phyloP scores from a whole-genome alignment of 2,113 vertebrate species.

The Haemorhous mexicanus region DNA sequence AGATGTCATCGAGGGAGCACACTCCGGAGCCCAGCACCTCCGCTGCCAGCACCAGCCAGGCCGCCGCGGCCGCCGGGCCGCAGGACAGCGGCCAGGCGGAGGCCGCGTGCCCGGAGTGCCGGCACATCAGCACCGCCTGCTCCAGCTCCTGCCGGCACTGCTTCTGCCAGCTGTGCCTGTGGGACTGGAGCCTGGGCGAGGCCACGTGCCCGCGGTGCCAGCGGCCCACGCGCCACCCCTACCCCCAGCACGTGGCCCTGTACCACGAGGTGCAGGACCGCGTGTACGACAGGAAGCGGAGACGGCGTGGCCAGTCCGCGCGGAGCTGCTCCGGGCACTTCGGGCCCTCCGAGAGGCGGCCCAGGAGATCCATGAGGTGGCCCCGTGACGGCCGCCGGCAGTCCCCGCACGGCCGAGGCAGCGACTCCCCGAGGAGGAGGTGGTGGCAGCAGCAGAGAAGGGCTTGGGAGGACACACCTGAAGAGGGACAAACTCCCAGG shows the following conservation, averaged over 20 bases:
- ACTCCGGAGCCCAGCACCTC: not conserved
- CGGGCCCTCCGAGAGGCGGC: not conserved
- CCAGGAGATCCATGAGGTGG: not conserved
- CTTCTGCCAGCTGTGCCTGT: not conserved
- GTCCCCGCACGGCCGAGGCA: accelerated
- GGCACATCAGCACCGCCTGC: accelerated
- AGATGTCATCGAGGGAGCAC: not conserved
- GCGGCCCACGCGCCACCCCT: not conserved
- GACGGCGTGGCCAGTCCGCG: accelerated
- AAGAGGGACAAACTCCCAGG: accelerated
- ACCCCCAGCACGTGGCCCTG: not conserved
- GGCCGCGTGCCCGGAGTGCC: accelerated
- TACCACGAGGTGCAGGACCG: not conserved
- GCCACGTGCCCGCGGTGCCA: accelerated
- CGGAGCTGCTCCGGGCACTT: not conserved
- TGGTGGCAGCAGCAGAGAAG: not conserved
- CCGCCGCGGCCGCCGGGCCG: accelerated
- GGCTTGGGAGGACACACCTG: not conserved
- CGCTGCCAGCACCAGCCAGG: not conserved
- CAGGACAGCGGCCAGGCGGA: accelerated
- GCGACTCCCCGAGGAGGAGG: not conserved
- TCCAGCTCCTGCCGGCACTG: not conserved
- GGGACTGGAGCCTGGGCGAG: not conserved
- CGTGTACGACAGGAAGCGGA: accelerated
- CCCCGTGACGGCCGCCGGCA: not conserved